Conservation (phyloP, 92 coral and sea anemone genomes). For the Plumapathes pennacea region DNA sequence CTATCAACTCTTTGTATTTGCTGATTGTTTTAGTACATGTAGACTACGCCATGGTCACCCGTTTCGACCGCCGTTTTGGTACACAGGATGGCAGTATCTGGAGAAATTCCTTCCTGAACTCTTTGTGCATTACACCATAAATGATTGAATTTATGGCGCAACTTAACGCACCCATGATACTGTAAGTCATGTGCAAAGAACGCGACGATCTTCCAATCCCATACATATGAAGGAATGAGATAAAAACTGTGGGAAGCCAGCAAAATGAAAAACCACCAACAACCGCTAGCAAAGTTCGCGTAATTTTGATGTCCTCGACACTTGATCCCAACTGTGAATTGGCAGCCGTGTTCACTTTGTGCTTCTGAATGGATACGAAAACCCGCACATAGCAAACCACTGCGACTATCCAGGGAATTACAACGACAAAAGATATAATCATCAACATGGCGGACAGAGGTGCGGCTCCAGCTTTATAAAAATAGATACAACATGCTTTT, state of each 20-base stretch:
- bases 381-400: constrained; percentile 44
- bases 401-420: constrained; percentile 28
- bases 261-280: constrained; percentile 58
- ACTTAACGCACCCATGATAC: constrained; percentile 41
- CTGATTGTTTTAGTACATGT: no score
- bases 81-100: no score
- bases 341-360: constrained; percentile 30
- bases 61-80: no score
- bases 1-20: no score
- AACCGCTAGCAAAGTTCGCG: constrained; percentile 52
- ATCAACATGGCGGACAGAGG: constrained; percentile 32
- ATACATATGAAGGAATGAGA: constrained; percentile 40
- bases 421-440: constrained; percentile 16
- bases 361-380: constrained; percentile 38
- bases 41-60: no score
- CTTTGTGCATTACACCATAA: constrained; percentile 60
- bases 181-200: constrained; percentile 41
- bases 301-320: constrained; percentile 52
- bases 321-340: constrained; percentile 41
- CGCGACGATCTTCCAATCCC: constrained; percentile 33
- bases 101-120: constrained; percentile 45
- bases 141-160: constrained; percentile 54
- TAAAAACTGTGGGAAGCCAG: constrained; percentile 53
- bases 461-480: constrained; percentile 8
- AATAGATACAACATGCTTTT: constrained; percentile 56